Evolutionary conservation across 2,797 vertebrate species (phyloP).

Genomic region (Vipera ursinii): DNA sequence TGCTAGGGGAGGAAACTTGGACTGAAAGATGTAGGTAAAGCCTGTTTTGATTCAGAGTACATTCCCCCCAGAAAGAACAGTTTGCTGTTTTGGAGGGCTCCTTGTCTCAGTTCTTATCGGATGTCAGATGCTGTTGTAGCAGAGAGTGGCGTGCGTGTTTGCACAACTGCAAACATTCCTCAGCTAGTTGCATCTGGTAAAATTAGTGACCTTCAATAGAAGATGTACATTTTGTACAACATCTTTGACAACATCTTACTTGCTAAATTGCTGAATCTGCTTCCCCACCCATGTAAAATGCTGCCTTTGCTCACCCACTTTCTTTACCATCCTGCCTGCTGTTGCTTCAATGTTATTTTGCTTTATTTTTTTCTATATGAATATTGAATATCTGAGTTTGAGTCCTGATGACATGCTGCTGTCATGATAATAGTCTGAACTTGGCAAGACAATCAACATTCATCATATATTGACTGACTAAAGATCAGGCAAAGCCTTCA

Average conservation of each 20-base stretch:
- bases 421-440: background rate
- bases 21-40: background rate
- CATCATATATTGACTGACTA: background rate
- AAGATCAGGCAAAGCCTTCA: background rate
- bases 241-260: background rate
- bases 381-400: background rate
- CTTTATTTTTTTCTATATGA: background rate
- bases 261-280: background rate
- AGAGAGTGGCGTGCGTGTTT: background rate
- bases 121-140: background rate
- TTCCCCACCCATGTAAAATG: background rate
- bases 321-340: background rate
- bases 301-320: background rate
- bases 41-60: background rate
- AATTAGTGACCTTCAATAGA: background rate
- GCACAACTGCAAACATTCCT: background rate
- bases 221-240: background rate
- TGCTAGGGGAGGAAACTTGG: background rate
- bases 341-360: background rate
- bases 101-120: background rate
- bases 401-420: background rate
- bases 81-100: background rate
- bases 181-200: background rate
- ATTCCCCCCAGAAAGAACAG: background rate
- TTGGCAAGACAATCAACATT: background rate